These are phyloP conservation scores for Osmerus eperlanus DNA, from an alignment of 2,113 vertebrate species.

Conservation along the genomic window DNA sequence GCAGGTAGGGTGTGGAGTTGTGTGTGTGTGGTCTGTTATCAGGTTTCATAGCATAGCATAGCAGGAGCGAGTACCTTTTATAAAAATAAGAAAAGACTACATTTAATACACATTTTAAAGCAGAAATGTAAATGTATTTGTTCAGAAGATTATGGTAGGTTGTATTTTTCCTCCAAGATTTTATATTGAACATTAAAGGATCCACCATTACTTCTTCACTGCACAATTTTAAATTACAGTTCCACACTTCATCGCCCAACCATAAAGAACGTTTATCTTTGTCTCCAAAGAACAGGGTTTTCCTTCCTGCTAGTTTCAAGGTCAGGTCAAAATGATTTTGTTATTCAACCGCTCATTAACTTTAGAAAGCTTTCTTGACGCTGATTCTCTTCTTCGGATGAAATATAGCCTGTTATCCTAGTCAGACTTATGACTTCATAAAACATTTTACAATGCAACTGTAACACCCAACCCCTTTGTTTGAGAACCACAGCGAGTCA, in stretches of 20 bases:
- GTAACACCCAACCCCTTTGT: constrained; percentile 47
- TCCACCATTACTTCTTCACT: background rate
- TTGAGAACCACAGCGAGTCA: constrained; percentile 20
- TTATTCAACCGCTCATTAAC: constrained; percentile 56
- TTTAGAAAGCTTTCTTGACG: constrained; percentile 51
- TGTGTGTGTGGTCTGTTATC: constrained; percentile 1
- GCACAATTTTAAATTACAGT: background rate
- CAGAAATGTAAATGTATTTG: background rate
- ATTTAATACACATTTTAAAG: too few relatives aligned
- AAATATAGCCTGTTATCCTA: constrained; percentile 53
- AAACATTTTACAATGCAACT: constrained; percentile 58
- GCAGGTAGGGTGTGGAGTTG: background rate
- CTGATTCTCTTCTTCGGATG: constrained; percentile 42
- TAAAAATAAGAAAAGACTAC: too few relatives aligned
- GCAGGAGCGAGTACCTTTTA: too few relatives aligned
- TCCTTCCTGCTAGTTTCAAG: constrained; percentile 28
- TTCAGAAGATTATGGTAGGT: background rate
- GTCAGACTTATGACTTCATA: constrained; percentile 63
- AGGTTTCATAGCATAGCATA: background rate
- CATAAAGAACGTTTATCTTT: constrained; percentile 1
- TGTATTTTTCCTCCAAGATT: background rate
- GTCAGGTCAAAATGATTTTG: constrained; percentile 39
- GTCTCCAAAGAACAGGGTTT: constrained; percentile 9
- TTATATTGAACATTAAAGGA: background rate
- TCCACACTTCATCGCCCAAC: constrained; percentile 2